A percentile compares a stretch with the other conserved stretches of the same genome.
Conservation (phyloP, 1,140 invertebrate genomes). For the Pogonognathellus flavescens region DNA sequence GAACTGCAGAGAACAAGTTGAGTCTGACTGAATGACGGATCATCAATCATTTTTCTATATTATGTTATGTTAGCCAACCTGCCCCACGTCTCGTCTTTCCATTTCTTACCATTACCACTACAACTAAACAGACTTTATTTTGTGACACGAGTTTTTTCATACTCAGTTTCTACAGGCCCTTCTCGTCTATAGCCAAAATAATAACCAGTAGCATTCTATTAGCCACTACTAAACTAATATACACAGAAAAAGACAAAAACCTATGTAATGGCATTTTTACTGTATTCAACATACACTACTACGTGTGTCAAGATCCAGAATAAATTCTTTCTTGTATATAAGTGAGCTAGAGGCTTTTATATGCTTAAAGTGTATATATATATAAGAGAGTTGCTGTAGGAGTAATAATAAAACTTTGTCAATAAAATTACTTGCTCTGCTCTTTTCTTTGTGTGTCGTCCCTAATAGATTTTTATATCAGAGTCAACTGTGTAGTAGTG, state of each 20-base stretch:
- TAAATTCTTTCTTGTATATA: not conserved
- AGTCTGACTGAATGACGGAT: constrained; percentile 53
- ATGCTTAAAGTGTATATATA: no score
- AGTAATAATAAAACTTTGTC: constrained; percentile 20
- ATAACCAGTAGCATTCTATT: not conserved
- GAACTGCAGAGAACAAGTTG: constrained; percentile 8
- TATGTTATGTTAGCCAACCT: constrained; percentile 11
- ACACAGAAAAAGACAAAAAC: not conserved
- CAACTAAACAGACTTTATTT: not conserved
- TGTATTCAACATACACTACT: not conserved
- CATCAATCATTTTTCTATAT: constrained; percentile 42
- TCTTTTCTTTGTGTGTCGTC: not conserved
- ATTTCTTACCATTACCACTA: constrained; percentile 27
- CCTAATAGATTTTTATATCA: not conserved
- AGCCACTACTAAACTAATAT: not conserved
- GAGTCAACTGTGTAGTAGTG: no score
- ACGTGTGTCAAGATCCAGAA: not conserved
- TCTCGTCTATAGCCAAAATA: not conserved
- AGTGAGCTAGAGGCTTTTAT: no score
- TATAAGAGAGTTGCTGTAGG: no score
- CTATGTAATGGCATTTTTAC: no score
- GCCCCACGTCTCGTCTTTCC: constrained; percentile 9
- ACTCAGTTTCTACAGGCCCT: not conserved
- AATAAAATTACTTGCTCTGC: constrained; percentile 14
- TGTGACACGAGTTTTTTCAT: constrained; percentile 31